Evolutionary conservation across 2,113 vertebrate genomes (phyloP).

Genomic region (Myotis brandtii): DNA sequence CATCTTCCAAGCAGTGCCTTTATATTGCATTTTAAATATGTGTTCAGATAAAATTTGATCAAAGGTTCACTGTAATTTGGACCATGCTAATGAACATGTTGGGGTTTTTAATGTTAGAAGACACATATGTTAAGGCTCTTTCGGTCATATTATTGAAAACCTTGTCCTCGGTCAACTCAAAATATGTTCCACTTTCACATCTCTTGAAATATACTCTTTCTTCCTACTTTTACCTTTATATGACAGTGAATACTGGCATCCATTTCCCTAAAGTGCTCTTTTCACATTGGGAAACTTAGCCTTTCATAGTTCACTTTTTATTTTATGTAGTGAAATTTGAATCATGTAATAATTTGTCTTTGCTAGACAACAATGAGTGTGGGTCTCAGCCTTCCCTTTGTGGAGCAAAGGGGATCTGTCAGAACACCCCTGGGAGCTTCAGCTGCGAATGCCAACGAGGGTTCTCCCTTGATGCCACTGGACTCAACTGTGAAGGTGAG

Average conservation of each 20-base stretch:
- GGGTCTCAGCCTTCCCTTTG: constrained; percentile 88
- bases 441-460: constrained; percentile 91
- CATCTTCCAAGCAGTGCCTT: constrained; percentile 13
- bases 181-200: not conserved
- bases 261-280: not conserved
- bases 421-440: constrained; percentile 92
- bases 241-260: not conserved
- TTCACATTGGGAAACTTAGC: not conserved
- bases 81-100: constrained; percentile 15
- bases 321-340: not conserved
- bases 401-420: constrained; percentile 90
- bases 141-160: not conserved
- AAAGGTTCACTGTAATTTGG: constrained; percentile 69
- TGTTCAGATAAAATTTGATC: constrained; percentile 18
- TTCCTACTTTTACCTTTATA: not conserved
- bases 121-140: constrained; percentile 25
- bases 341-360: not conserved
- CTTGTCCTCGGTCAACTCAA: not conserved
- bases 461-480: constrained; percentile 89
- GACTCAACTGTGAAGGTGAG: constrained; percentile 92
- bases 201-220: not conserved
- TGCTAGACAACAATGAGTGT: constrained; percentile 92
- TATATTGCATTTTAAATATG: constrained; percentile 42
- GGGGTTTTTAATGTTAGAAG: constrained; percentile 50
- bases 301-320: not conserved